Evolutionary conservation across 1,140 invertebrate species (phyloP).

Genomic region (Ceratina japonica): DNA sequence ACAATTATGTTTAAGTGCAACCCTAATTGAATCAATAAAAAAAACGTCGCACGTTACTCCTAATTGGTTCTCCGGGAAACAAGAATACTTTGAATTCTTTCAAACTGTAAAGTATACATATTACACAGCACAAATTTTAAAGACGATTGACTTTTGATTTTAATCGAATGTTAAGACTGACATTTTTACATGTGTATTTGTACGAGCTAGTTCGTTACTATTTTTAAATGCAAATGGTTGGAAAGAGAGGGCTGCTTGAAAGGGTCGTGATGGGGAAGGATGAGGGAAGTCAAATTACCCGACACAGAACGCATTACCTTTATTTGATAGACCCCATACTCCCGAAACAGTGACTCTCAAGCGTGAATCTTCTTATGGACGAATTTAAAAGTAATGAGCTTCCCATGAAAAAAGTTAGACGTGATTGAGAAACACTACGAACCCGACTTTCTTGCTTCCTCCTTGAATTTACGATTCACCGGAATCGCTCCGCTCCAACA

Average conservation of each 20-base stretch:
- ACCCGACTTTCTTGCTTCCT: slow-evolving; percentile 53
- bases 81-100: too few species aligned
- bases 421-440: slow-evolving; percentile 63
- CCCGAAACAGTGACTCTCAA: slow-evolving; percentile 64
- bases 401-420: slow-evolving; percentile 14
- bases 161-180: neutral
- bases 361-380: slow-evolving; percentile 27
- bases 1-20: neutral
- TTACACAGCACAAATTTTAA: too few species aligned
- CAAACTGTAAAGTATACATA: too few species aligned
- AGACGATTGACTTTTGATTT: neutral
- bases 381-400: slow-evolving; percentile 34
- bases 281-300: slow-evolving; percentile 73
- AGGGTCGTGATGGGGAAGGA: slow-evolving; percentile 38
- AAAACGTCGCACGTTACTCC: neutral
- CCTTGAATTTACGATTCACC: slow-evolving; percentile 69
- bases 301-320: slow-evolving; percentile 77
- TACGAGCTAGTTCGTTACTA: neutral
- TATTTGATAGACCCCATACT: slow-evolving; percentile 73
- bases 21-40: too few species aligned
- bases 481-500: slow-evolving; percentile 41
- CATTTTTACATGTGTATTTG: neutral
- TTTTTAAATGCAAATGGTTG: slow-evolving; percentile 56
- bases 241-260: slow-evolving; percentile 38
- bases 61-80: neutral